Evolutionary conservation across 2,113 vertebrate genomes (phyloP), one percentile per base, ranked within the genome.

Genomic region (Platysteira castanea): DNA sequence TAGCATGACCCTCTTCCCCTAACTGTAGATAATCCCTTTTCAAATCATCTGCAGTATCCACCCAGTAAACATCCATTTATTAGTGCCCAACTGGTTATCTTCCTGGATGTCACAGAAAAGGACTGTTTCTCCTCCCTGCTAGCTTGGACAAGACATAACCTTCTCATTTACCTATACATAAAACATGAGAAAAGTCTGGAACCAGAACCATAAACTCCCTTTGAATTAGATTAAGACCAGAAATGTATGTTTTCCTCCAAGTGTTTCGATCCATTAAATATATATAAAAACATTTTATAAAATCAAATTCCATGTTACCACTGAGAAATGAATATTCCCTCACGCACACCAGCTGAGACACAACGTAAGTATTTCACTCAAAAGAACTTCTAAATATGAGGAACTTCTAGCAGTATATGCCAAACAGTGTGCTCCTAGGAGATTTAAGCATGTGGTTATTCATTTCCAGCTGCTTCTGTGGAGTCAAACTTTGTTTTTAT

Each of bases 401-500:
- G 90, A 98, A 96, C 93, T 98, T 97, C 47, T 74, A 96, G 95
- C 92, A 96, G 61, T 96, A 93, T 96, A 96, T 95, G 95, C 96
- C 97, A 93, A 98, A 95, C 95, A 87, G 82, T 96, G 93, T 95
- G 81, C 26, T 96, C 94, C 95, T 42, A 86, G 92, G 84, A 97
- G 90, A 96, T 97, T 97, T 95, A 98, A 97, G 95, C 70, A 95
- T 95, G 85, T 95, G 86, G 93, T 96, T 97, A 98, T 96, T 96
- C 86, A 77, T 91, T 98, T 98, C 97, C 97, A 98, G 96, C 97
- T 97, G 97, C 93, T 98, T 98, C 91, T 90, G 68, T 91, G 96
- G 97, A 98, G 96, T 94, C 94, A 97, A 97, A 98, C 97, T 98
- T 98, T 96, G 83, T 7, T 97, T 97, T 98, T 96, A 97, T 96